Conservation (phyloP, 2,797 vertebrate genomes). For the Hemibagrus guttatus region DNA sequence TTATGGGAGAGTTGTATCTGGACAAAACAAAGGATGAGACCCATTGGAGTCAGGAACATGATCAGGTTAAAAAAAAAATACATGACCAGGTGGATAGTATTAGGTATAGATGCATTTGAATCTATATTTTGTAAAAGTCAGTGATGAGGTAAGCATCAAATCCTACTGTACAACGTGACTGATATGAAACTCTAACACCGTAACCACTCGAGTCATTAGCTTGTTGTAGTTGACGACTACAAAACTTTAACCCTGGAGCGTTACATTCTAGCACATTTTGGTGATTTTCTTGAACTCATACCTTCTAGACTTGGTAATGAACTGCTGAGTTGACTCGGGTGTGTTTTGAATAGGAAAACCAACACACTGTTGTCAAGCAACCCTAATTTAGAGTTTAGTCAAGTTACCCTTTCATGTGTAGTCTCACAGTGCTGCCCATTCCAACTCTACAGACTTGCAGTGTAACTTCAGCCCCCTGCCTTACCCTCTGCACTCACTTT, state of each 20-base stretch:
- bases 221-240: not conserved
- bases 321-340: not conserved
- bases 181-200: not conserved
- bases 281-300: not conserved
- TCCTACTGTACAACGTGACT: not conserved
- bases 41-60: not conserved
- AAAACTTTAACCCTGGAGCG: not conserved
- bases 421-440: constrained; percentile 11
- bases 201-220: not conserved
- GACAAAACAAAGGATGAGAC: not conserved
- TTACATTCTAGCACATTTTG: constrained; percentile 1
- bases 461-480: constrained; percentile 20
- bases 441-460: constrained; percentile 19
- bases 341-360: constrained; percentile 20
- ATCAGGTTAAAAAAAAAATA: not conserved
- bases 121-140: not conserved
- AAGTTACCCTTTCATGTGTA: constrained; percentile 9
- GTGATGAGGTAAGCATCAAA: not conserved
- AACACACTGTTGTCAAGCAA: constrained; percentile 11
- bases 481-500: constrained; percentile 21
- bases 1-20: not conserved
- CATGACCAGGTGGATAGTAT: not conserved
- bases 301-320: not conserved
- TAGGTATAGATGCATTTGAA: not conserved
- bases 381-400: constrained; percentile 22